A percentile compares a stretch with the other conserved stretches of the same genome.
Conservation (phyloP, 2,113 vertebrate genomes). For the Lepus timidus region DNA sequence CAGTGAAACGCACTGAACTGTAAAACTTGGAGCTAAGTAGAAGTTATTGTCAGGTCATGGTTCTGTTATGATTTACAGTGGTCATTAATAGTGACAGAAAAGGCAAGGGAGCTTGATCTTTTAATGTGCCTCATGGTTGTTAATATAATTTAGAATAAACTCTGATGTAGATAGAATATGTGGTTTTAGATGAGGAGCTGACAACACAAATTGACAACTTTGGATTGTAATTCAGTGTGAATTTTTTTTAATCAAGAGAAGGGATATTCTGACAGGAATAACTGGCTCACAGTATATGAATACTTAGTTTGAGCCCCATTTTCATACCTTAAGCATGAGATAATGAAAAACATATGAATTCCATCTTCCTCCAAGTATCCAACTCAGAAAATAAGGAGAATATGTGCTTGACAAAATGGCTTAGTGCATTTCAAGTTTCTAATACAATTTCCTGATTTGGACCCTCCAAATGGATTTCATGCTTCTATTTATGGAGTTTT, state of each 20-base stretch:
- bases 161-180: background rate
- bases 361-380: constrained; percentile 63
- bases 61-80: constrained; percentile 12
- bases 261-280: constrained; percentile 54
- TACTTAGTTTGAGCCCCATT: constrained; percentile 42
- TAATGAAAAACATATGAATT: constrained; percentile 71
- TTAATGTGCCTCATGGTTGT: constrained; percentile 31
- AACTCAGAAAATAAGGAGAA: background rate
- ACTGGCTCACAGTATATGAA: background rate
- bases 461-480: constrained; percentile 71
- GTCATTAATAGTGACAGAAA: background rate
- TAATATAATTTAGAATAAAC: constrained; percentile 34
- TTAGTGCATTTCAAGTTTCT: constrained; percentile 47
- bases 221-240: background rate
- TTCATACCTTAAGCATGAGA: constrained; percentile 49
- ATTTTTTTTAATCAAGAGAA: constrained; percentile 28
- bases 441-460: constrained; percentile 44
- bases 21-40: background rate
- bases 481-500: constrained; percentile 64
- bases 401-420: constrained; percentile 60
- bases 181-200: background rate
- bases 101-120: background rate
- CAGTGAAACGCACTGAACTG: background rate
- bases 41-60: constrained; percentile 1
- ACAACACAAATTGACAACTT: background rate